Percentiles rank a stretch among this genome's conserved stretches.
phyloP scores from a whole-genome alignment of 2,797 vertebrate species.

The Protonibea diacanthus region DNA sequence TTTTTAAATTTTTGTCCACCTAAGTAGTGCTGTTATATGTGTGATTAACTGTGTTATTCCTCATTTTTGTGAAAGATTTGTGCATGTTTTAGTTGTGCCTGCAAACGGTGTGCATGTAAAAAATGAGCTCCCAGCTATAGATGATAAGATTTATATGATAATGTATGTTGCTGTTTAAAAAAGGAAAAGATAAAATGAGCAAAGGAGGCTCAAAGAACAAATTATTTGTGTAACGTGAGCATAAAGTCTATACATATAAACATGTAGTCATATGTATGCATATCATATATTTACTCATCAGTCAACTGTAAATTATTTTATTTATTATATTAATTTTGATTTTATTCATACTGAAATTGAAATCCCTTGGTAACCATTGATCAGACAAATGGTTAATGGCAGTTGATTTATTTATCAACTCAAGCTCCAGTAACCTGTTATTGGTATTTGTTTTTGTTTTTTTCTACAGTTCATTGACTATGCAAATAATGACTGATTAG shows the following conservation, averaged over 20 bases:
- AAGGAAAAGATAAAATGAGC: neutral
- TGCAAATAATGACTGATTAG: neutral
- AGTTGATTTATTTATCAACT: neutral
- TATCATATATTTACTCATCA: neutral
- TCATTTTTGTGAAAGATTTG: neutral
- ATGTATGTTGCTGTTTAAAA: neutral
- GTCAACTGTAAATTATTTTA: neutral
- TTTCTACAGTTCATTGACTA: neutral
- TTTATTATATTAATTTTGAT: neutral
- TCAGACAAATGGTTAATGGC: neutral
- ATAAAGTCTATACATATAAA: too few relatives aligned
- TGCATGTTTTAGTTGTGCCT: slow-evolving; percentile 3
- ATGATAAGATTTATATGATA: neutral
- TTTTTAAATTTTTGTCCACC: neutral
- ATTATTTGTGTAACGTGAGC: neutral
- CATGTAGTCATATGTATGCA: too few relatives aligned
- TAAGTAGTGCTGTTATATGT: neutral
- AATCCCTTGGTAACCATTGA: neutral
- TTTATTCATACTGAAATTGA: neutral
- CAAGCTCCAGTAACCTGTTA: neutral
- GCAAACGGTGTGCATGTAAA: neutral
- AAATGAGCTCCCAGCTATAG: neutral
- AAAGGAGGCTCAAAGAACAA: slow-evolving; percentile 2
- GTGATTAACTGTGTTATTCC: neutral
- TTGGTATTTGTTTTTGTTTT: neutral